Conservation (phyloP, 2,888 invertebrate species). For the Schizaphis graminum region DNA sequence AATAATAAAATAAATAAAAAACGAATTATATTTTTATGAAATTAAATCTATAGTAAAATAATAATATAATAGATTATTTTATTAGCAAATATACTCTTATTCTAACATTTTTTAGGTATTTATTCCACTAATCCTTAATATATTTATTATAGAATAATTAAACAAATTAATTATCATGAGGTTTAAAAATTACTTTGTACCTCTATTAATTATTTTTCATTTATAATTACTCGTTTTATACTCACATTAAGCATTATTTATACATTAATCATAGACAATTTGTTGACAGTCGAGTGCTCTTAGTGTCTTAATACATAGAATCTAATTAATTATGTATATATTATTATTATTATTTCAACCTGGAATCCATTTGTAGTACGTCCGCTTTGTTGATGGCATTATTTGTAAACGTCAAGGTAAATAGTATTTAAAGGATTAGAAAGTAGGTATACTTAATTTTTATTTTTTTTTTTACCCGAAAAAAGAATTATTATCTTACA, state of each 20-base stretch:
- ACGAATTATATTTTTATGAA: not conserved
- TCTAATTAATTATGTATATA: conserved; percentile 25
- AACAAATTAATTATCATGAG: not conserved
- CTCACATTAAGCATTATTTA: not conserved
- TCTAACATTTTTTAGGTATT: not conserved
- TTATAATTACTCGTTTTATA: conserved; percentile 9
- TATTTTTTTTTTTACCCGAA: too few species aligned
- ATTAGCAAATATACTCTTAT: not conserved
- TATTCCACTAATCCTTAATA: not conserved
- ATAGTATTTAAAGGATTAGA: conserved; percentile 35
- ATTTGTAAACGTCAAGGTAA: conserved; percentile 15
- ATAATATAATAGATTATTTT: not conserved
- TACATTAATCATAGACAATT: conserved; percentile 20
- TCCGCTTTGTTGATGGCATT: conserved; percentile 14
- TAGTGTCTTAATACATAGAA: not conserved
- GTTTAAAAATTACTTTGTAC: not conserved
- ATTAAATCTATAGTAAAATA: not conserved
- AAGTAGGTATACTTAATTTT: not conserved
- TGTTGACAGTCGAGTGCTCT: not conserved
- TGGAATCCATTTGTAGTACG: conserved; percentile 27
- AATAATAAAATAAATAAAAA: not conserved
- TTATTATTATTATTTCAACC: conserved; percentile 12
- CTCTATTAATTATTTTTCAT: not conserved
- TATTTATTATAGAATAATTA: not conserved
- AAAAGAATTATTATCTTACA: not conserved